phyloP scores from a whole-genome alignment of 2,888 invertebrate species.

The Drosophila nigricruria region DNA sequence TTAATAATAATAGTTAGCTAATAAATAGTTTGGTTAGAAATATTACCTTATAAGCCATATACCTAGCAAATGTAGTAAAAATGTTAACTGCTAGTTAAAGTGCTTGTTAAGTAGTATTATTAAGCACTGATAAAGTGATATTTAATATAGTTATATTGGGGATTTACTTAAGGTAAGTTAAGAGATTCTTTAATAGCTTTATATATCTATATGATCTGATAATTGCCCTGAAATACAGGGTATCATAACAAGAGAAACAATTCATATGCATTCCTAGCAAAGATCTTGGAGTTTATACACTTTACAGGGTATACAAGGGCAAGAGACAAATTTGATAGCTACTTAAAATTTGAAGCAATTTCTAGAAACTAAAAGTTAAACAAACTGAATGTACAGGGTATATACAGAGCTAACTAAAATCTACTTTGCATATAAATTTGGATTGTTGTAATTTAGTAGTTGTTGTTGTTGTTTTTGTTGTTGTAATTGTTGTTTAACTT shows the following conservation, averaged over 20 bases:
- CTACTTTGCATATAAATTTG: conserved; percentile 19
- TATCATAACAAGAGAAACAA: background rate
- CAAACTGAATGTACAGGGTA: background rate
- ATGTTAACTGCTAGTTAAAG: background rate
- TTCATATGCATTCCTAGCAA: no score
- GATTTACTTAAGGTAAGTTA: no score
- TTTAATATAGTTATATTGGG: no score
- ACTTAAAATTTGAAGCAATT: background rate
- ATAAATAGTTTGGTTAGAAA: background rate
- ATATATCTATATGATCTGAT: no score
- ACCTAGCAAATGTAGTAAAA: background rate
- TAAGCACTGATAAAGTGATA: background rate
- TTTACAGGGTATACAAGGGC: background rate
- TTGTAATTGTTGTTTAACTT: conserved; percentile 24
- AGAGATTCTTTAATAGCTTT: no score
- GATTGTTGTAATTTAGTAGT: conserved; percentile 26
- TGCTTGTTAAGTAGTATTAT: background rate
- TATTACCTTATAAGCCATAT: no score
- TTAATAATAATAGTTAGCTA: background rate
- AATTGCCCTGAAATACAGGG: background rate
- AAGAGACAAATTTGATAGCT: background rate
- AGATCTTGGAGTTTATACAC: background rate
- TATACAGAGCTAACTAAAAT: background rate
- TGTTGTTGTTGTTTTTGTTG: conserved; percentile 25
- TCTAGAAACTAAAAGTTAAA: background rate